Base-by-base conservation (phyloP, 2,888 invertebrate species). In the Liopterus haemorrhoidalis region DNA sequence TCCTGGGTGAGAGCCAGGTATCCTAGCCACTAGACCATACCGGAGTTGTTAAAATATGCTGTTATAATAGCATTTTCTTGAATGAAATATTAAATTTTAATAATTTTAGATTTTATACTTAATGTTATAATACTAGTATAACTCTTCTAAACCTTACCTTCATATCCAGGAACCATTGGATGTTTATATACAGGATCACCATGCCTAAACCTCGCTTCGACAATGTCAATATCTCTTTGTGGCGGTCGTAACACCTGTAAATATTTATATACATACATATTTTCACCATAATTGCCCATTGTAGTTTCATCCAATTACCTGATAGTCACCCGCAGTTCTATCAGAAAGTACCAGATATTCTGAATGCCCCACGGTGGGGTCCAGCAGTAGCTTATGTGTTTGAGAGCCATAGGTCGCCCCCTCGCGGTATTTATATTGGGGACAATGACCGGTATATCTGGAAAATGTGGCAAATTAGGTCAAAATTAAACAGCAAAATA, bases 381-480 rank as follows among this genome's bases (percentile, higher is more conserved):
- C 85, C 55, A 84, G 64, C 0, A 85, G 71, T 36, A 85, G 73
- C 66, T 84, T 83, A 63, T 85, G 83, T 0, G 85, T 82, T 30
- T 80, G 74, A 4, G 76, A 79, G 40, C 84, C 86, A 67, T 81
- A 86, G 0, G 84, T 83, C 65, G 85, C 79, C 2, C 85, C 86
- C 49, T 81, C 75, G 15, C 82, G 75, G 61, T 78, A 85, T 47
- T 79, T 79, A 67, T 81, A 82, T 57, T 84, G 82, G 1, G 85
- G 84, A 58, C 82, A 83, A 59, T 82, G 82, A 25, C 87, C 87
- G 2, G 84, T 80, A 63, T 87, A 86, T 46, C 86, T 86, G n/a
- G n/a, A n/a, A n/a, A n/a, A n/a, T n/a, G n/a, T n/a, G n/a, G n/a
- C n/a, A n/a, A n/a, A n/a, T n/a, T n/a, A n/a, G n/a, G n/a, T n/a